These are phyloP conservation scores for Drosophila affinis DNA, from an alignment of 2,888 invertebrate species.

Conservation along the genomic window DNA sequence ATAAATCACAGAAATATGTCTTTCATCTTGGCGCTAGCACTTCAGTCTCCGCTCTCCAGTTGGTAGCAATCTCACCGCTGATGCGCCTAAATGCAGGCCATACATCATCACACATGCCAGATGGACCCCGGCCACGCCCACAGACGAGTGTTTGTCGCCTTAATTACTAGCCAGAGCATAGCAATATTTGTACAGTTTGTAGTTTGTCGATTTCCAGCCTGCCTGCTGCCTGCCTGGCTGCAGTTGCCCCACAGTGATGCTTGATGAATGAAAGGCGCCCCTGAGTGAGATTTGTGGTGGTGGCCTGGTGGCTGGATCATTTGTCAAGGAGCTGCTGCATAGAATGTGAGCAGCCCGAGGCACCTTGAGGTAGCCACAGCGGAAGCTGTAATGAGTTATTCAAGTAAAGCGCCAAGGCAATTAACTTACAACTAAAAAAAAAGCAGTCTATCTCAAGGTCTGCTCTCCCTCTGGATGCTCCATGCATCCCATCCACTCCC, in stretches of 20 bases:
- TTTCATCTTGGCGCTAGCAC: constrained; percentile 73
- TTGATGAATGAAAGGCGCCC: constrained; percentile 63
- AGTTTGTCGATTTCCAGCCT: constrained; percentile 1
- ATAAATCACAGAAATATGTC: constrained; percentile 77
- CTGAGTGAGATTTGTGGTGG: constrained; percentile 3
- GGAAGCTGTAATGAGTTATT: constrained; percentile 79
- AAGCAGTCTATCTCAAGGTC: constrained; percentile 10
- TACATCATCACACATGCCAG: constrained; percentile 65
- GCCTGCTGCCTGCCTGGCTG: neutral
- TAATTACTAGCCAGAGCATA: constrained; percentile 67
- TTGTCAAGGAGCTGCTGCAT: constrained; percentile 70
- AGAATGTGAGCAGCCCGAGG: constrained; percentile 60
- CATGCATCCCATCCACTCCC: constrained; percentile 38
- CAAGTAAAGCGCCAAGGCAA: constrained; percentile 64
- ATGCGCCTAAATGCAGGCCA: constrained; percentile 58
- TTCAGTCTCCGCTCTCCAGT: constrained; percentile 15
- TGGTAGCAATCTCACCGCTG: constrained; percentile 43
- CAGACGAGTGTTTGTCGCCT: constrained; percentile 75
- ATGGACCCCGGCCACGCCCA: constrained; percentile 66
- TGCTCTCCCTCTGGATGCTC: constrained; percentile 5
- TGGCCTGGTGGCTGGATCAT: constrained; percentile 59
- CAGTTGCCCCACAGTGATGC: constrained; percentile 44
- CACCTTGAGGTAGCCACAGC: constrained; percentile 39
- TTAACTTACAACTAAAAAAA: constrained; percentile 35
- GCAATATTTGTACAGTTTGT: constrained; percentile 61